Evolutionary conservation across 2,888 invertebrate genomes (phyloP), one percentile per base, ranked within the genome.

Genomic region (Diaphora mendica): DNA sequence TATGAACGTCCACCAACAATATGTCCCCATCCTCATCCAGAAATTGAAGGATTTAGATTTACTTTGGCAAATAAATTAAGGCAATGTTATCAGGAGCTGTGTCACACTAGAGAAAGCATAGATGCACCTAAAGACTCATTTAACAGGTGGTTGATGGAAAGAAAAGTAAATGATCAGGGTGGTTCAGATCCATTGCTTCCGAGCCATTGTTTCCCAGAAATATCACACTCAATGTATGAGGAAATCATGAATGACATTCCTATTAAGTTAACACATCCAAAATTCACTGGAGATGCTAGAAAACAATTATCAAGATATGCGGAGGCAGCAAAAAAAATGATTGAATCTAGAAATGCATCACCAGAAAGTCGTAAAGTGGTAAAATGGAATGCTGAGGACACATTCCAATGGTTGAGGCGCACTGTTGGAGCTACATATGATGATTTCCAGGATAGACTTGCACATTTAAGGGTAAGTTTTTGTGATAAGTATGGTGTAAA

Each of bases 241-340:
- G 99, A 99, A 95, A 99, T 99, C 72, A 99, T 99, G 99, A 98
- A 99, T 93, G 99, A 99, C 94, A 99, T 99, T 90, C 99, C 99
- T 17, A 98, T 99, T 77, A 99, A 99, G 93, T 96, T 99, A 76
- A 97, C 98, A n/a, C 97, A 99, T 91, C 99, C 99, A 15, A 99
- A 99, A 93, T 99, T 98, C 89, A 98, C 99, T 5, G 98, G 98
- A 1, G 99, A 99, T 95, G 99, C 99, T 0, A 96, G 99, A 51
- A 99, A 99, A 91, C 99, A 99, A 90, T 94, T 99, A 39, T 98
- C 98, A 5, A 97, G 97, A 72, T 99, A 99, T 93, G 99, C 99
- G 0, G 99, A 99, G 93, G 99, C 99, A 26, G 99, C 99, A 3
- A 99, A 99, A 90, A 98, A 98, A 92, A 98, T 99, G 96, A 99